Percentiles rank a stretch among this genome's conserved stretches.
phyloP scores from a whole-genome alignment of 2,797 vertebrate species.

The Podarcis siculus region DNA sequence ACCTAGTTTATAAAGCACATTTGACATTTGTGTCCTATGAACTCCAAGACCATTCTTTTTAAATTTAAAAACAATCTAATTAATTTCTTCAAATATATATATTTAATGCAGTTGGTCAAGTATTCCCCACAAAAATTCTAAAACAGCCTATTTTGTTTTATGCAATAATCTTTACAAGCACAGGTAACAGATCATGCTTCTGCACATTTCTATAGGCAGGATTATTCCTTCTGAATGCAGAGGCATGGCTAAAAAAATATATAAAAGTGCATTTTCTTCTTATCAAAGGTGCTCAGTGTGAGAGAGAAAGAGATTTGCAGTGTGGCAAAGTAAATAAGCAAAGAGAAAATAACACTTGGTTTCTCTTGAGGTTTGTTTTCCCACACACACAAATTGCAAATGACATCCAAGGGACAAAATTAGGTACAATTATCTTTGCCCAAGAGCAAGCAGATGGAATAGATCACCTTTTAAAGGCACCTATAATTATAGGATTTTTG shows the following conservation, averaged over 20 bases:
- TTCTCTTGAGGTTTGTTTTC: neutral
- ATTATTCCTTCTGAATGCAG: neutral
- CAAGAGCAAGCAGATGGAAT: slow-evolving; percentile 26
- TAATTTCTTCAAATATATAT: neutral
- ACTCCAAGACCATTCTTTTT: neutral
- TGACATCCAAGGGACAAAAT: slow-evolving; percentile 4
- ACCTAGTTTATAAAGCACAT: neutral
- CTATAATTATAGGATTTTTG: slow-evolving; percentile 26
- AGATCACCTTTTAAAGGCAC: slow-evolving; percentile 7
- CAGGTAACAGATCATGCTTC: neutral
- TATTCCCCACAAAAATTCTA: neutral
- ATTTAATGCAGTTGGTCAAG: neutral
- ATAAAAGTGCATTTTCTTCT: neutral
- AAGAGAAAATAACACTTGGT: neutral
- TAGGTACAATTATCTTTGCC: slow-evolving; percentile 11
- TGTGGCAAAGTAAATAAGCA: slow-evolving; percentile 4
- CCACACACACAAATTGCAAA: neutral
- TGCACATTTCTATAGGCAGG: neutral
- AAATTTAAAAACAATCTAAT: neutral
- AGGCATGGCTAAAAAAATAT: neutral
- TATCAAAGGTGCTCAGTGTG: neutral
- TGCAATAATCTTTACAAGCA: neutral
- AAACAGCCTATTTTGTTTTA: neutral
- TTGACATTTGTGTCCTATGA: neutral
- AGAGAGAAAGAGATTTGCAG: neutral